Base-by-base conservation (phyloP, 2,797 vertebrate genomes). In the Sebastes elongatus region DNA sequence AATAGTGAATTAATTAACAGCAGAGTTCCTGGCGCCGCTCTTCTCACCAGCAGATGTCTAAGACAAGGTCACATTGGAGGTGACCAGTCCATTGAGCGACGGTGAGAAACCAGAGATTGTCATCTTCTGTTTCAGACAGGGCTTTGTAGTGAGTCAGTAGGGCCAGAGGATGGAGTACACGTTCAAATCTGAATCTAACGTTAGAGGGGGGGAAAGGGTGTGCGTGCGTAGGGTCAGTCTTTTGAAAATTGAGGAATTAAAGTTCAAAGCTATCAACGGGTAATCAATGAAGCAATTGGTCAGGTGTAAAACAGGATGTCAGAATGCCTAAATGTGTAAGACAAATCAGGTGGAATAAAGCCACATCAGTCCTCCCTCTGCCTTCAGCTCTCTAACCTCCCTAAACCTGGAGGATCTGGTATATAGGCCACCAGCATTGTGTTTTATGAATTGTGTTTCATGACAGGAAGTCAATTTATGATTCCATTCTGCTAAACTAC, bases 1-100 rank as follows among this genome's bases (percentile, higher is more conserved):
- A 92, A 90, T 78, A 72, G 92, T 85, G 88, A 94, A 94, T 95
- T 95, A 94, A 96, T 96, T 95, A 95, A 83, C 86, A 74, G 86
- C 83, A 60, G 81, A 90, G 83, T 59, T 77, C 80, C 85, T 93
- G 94, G 91, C 91, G 89, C 86, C 78, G n/a, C 28, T 68, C 74
- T 70, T 38, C 86, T 89, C 68, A 25, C 74, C 7, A 90, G 87
- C 89, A 92, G 88, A 94, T 90, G 87, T 91, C 92, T 70, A 69
- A 70, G 85, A 91, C 93, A 95, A 94, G 93, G 94, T 95, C 91
- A 91, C 71, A 73, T 49, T 61, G 22, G 78, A 89, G 87, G 83
- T 90, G 92, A 94, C 90, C 78, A 74, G 67, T 84, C 81, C 68
- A 71, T 23, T 77, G 56, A 88, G 82, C 71, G 76, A 71, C 62